Conservation (phyloP, 1,140 invertebrate species). For the Lucilia sericata region DNA sequence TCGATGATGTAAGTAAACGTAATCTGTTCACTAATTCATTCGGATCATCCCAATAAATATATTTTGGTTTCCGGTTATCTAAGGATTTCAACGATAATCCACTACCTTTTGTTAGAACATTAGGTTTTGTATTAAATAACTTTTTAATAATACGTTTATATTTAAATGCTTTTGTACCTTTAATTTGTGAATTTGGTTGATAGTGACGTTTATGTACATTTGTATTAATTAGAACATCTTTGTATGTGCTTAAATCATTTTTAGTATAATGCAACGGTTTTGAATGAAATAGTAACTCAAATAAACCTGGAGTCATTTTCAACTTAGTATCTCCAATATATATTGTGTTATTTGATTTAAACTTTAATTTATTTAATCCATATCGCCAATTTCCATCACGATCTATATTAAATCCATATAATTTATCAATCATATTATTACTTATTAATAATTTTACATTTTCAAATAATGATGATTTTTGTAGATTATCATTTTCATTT, state of each 20-base stretch:
- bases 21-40: too few species aligned
- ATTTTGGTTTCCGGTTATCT: too few species aligned
- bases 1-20: too few species aligned
- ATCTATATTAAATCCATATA: conserved; percentile 4
- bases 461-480: background rate
- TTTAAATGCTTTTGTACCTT: background rate
- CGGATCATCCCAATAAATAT: too few species aligned
- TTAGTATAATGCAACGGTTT: conserved; percentile 30
- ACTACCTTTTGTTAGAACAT: too few species aligned
- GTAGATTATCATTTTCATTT: background rate
- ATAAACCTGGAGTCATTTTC: conserved; percentile 39
- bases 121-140: too few species aligned
- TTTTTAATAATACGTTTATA: background rate
- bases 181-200: background rate
- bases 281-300: conserved; percentile 40
- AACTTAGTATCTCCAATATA: background rate
- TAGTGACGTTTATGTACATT: background rate
- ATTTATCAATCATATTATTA: background rate
- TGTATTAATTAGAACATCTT: background rate
- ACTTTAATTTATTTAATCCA: background rate
- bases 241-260: background rate
- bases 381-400: background rate
- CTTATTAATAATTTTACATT: background rate
- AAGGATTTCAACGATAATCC: too few species aligned
- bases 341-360: conserved; percentile 25